phyloP scores from a whole-genome alignment of 2,797 vertebrate genomes.

The Manis crassicaudata region DNA sequence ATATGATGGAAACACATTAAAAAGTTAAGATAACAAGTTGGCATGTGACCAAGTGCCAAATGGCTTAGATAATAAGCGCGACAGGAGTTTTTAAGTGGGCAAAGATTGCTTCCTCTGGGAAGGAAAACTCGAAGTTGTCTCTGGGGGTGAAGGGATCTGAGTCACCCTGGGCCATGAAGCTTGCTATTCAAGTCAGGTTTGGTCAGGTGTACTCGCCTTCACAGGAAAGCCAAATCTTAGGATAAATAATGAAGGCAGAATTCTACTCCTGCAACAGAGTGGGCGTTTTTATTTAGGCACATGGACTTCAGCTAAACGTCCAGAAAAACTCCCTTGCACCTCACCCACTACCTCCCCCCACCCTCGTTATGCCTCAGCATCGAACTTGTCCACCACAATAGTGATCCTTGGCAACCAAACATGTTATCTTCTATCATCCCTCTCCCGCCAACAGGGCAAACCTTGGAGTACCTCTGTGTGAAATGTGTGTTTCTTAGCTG shows the following conservation, averaged over 20 bases:
- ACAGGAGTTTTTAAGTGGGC: slow-evolving; percentile 45
- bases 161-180: slow-evolving; percentile 12
- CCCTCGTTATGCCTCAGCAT: not conserved
- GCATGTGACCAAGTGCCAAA: not conserved
- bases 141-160: slow-evolving; percentile 69
- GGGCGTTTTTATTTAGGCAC: not conserved
- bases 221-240: slow-evolving; percentile 63
- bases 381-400: not conserved
- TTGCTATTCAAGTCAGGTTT: slow-evolving; percentile 61
- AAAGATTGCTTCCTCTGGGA: slow-evolving; percentile 69
- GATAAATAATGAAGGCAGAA: not conserved
- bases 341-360: not conserved
- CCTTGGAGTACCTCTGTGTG: not conserved
- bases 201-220: slow-evolving; percentile 57
- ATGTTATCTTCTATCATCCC: not conserved
- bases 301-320: not conserved
- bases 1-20: not conserved
- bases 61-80: not conserved
- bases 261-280: not conserved
- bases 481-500: not conserved
- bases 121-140: slow-evolving; percentile 60
- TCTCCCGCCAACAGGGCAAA: not conserved
- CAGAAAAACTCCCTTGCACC: not conserved
- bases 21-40: not conserved
- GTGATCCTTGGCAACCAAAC: not conserved